Conservation (phyloP, 2,888 invertebrate species). For the Mylabris sibirica region DNA sequence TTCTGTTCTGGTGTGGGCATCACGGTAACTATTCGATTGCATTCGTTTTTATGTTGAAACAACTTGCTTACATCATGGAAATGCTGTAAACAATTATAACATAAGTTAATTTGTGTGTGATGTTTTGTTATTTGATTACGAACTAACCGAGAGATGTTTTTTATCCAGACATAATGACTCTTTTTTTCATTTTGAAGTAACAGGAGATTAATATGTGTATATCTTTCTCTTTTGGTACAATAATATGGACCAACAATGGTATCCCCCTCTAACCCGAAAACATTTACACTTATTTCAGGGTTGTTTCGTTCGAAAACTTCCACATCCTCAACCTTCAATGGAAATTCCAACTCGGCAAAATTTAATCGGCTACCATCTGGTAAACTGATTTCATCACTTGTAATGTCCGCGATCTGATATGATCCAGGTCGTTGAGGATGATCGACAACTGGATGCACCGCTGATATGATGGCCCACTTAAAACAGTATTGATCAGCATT, state of each 20-base stretch:
- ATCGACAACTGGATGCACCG: constrained; percentile 32
- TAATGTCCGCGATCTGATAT: constrained; percentile 23
- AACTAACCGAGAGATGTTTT: neutral
- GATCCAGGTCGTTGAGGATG: constrained; percentile 23
- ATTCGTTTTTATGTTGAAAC: constrained; percentile 20
- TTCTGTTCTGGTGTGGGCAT: constrained; percentile 25
- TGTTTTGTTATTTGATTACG: neutral
- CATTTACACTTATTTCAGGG: neutral
- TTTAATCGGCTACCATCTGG: neutral
- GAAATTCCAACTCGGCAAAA: neutral
- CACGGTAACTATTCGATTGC: constrained; percentile 31
- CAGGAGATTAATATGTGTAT: neutral
- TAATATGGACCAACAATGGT: neutral
- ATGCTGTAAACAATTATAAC: constrained; percentile 32
- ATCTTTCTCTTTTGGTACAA: neutral
- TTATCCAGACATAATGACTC: neutral
- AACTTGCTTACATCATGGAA: constrained; percentile 18
- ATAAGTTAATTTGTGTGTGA: neutral
- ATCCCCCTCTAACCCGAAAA: neutral
- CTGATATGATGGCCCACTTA: constrained; percentile 41
- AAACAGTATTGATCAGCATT: constrained; percentile 44
- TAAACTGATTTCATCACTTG: neutral
- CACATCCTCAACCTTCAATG: neutral
- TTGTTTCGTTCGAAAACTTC: neutral
- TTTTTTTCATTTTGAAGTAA: neutral